Percentiles rank a stretch among this genome's conserved stretches.
These are phyloP conservation scores for Sciurus niger DNA, from an alignment of 2,113 vertebrate genomes.

Conservation along the genomic window DNA sequence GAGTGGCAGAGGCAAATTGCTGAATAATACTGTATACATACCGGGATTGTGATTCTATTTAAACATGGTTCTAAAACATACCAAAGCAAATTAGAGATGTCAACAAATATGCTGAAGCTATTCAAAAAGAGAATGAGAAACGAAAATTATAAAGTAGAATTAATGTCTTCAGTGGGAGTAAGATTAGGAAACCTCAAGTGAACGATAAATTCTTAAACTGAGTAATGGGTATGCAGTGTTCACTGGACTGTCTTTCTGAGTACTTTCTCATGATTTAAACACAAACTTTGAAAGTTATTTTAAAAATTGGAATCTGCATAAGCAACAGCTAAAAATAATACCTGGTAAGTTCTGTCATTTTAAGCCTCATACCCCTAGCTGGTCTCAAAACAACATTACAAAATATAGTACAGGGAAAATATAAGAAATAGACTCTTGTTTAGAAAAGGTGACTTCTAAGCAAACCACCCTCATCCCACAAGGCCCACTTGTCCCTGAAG, in stretches of 20 bases:
- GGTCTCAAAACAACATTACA: neutral
- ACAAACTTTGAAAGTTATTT: neutral
- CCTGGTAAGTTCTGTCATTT: neutral
- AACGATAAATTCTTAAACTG: constrained; percentile 49
- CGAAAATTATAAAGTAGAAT: constrained; percentile 45
- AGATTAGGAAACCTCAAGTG: neutral
- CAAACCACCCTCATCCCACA: neutral
- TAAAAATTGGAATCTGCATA: neutral
- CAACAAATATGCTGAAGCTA: constrained; percentile 49
- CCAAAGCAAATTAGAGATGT: constrained; percentile 42
- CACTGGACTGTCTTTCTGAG: neutral
- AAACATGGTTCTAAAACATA: constrained; percentile 25
- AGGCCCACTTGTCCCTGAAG: neutral
- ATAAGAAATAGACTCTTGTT: neutral
- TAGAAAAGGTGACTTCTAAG: neutral
- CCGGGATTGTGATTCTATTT: neutral
- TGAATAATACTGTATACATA: neutral
- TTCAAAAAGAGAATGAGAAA: constrained; percentile 37
- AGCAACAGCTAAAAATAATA: constrained; percentile 36
- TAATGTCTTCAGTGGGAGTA: neutral
- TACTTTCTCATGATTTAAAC: neutral
- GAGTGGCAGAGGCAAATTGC: neutral
- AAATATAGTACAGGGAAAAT: neutral
- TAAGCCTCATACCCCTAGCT: neutral
- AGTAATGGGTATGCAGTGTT: neutral